These are phyloP conservation scores for Opisthocomus hoazin DNA, from an alignment of 2,113 vertebrate genomes.

Conservation along the genomic window DNA sequence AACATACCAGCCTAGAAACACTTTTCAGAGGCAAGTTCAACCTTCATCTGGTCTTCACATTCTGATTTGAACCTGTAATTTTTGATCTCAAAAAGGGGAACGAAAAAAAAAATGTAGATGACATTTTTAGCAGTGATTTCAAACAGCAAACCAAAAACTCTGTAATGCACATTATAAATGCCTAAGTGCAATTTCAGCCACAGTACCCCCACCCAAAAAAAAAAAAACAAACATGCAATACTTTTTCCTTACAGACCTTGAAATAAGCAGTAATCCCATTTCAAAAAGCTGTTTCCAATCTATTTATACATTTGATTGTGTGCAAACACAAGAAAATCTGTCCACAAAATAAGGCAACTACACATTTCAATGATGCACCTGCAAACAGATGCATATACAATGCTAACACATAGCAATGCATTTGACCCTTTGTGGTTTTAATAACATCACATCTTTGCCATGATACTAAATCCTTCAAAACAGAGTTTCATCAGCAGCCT, in stretches of 20 bases:
- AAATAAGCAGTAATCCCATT: neutral
- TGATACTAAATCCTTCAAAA: neutral
- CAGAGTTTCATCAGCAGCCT: neutral
- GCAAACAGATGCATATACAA: accelerated
- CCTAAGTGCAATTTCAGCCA: neutral
- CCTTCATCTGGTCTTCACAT: neutral
- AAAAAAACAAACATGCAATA: too few species aligned
- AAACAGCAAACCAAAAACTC: neutral
- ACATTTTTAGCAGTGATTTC: neutral
- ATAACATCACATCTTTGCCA: neutral
- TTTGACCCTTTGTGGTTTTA: neutral
- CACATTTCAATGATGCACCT: neutral
- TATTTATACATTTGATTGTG: accelerated
- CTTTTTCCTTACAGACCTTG: too few species aligned
- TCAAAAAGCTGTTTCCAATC: neutral
- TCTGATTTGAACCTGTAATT: neutral
- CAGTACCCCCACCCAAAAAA: accelerated
- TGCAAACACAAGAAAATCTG: accelerated
- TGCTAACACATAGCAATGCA: accelerated
- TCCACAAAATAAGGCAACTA: neutral
- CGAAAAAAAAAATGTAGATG: neutral
- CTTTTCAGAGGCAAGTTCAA: neutral
- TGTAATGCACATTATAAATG: accelerated
- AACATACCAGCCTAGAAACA: neutral
- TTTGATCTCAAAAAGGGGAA: neutral